Base-by-base conservation (phyloP, 2,113 vertebrate species). In the Seriola aureovittata region DNA sequence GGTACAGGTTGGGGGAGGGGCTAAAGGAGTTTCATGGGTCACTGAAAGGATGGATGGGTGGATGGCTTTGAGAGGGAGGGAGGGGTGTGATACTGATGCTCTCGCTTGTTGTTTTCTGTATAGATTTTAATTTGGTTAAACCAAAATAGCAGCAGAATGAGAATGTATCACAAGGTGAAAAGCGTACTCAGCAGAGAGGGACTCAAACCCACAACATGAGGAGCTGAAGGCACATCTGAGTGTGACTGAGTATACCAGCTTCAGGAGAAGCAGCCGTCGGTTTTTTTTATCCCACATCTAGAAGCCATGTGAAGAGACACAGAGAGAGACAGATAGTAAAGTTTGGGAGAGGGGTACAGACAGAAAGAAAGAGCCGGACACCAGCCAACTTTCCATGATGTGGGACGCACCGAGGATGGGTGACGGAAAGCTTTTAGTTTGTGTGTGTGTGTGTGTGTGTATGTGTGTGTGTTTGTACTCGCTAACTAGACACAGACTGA, bases 331-430 rank as follows among this genome's bases (percentile, higher is more conserved):
- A 88, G 57, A 81, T 71, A 81, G 75, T 21, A 14, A 80, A 67
- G 78, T 84, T 83, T 82, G 71, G 62, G 42, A 80, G 80, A 80
- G 25, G 55, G 64, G 75, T 50, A 81, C 59, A 67, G 64, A 72
- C 12, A 72, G 78, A 83, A 63, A 78, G 38, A 78, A 79, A 93
- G 59, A 89, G 71, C 55, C 54, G 65, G 76, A 86, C 69, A 73
- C 65, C 67, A 87, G 97, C 97, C 97, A 97, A 96, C 95, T 98
- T 98, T 98, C 97, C 97, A 98, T 97, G 96, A 99, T 97, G 97
- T 94, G 82, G 92, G 94, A 94, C 92, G 94, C 85, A 93, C 96
- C 94, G 94, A 95, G 96, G 96, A 89, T 66, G 81, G 79, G 72
- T 79, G 94, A 92, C 86, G 90, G 94, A 96, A 94, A 95, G 94